Percentiles rank a stretch among this genome's conserved stretches.
Conservation (phyloP, 1,140 invertebrate species). For the Dreissena rostriformis region DNA sequence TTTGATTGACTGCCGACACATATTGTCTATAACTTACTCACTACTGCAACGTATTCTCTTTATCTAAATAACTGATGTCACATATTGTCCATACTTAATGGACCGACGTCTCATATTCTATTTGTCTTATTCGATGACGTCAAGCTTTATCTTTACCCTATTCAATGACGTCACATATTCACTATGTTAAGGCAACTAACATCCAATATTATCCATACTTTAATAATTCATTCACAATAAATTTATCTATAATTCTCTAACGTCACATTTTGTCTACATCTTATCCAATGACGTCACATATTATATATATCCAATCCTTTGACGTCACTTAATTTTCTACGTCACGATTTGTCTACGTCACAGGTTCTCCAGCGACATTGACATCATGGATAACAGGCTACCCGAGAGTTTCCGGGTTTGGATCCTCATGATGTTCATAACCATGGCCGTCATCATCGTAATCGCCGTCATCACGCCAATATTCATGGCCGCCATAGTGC, state of each 20-base stretch:
- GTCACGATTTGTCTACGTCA: constrained; percentile 56
- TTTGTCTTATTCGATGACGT: no score
- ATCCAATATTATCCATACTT: neutral
- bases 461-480: constrained; percentile 54
- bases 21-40: no score
- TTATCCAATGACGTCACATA: neutral
- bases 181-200: no score
- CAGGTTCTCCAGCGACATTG: constrained; percentile 84
- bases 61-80: no score
- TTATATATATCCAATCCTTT: neutral
- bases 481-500: constrained; percentile 77
- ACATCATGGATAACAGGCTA: constrained; percentile 71
- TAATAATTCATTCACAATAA: neutral
- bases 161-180: no score
- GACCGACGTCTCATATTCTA: no score
- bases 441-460: constrained; percentile 40
- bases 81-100: no score
- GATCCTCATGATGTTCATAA: constrained; percentile 13
- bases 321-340: neutral
- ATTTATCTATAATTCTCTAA: neutral
- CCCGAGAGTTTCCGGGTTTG: constrained; percentile 65
- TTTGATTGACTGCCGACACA: no score
- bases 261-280: constrained; percentile 4
- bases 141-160: no score
- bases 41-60: no score